Base-by-base conservation (phyloP, 1,140 invertebrate genomes). In the Drosophila novamexicana region DNA sequence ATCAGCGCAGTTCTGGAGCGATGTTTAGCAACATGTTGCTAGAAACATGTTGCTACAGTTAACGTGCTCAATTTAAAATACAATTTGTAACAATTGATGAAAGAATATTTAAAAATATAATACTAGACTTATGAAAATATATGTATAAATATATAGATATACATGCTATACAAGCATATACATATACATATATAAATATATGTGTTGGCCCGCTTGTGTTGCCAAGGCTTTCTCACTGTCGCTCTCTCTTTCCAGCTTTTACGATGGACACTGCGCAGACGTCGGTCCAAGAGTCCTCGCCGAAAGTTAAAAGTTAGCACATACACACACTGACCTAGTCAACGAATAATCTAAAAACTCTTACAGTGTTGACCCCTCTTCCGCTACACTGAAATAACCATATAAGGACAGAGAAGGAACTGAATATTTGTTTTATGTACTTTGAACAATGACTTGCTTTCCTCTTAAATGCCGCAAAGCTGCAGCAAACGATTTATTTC, bases 281-380 rank as follows among this genome's bases (percentile, higher is more conserved):
- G 77, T 73, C 64, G 22, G 12, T 4, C 34, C 1, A 14, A 47
- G 47, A 70, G 12, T 75, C 70, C 44, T 68, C 54, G 7, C 36
- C 22, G 16, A 34, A 44, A 40, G 82, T 40, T 32, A 71, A 75
- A 80, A 78, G 80, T 78, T 63, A 80, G 77, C 62, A 76, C 61
- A 63, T 75, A 77, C 75, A 89, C 73, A 86, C 64, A 89, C 84
- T 88, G 84, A 88, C 84, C 84, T 88, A 88, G 84, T 88, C 84
- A 88, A 88, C 80, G 73, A 67, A 79, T 32, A 56, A 54, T 12
- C 34, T 12, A 32, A 53, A 37, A 58, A 61, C 50, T 62, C 57
- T 56, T 67, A 9, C 50, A 63, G 16, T 40, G 68, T 34, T 56
- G 68, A 72, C 58, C 83, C 52, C 22, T 54, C 74, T 47, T 42